Evolutionary conservation across 2,797 vertebrate genomes (phyloP).

Genomic region (Melanotaenia boesemani): DNA sequence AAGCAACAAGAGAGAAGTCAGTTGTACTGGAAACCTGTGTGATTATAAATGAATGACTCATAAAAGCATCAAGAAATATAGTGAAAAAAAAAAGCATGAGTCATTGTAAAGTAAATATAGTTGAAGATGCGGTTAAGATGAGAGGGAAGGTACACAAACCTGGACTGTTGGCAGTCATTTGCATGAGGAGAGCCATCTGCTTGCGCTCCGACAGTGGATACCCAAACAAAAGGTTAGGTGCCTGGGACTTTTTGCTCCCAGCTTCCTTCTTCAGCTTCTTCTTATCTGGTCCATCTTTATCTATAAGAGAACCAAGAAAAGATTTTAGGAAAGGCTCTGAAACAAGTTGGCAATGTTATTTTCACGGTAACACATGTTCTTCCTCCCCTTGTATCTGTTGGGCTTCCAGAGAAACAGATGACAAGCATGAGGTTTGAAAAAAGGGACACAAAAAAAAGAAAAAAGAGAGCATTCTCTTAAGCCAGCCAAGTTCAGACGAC

Average conservation of each 20-base stretch:
- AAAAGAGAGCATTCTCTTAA: constrained; percentile 66
- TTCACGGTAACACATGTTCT: constrained; percentile 31
- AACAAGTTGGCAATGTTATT: neutral
- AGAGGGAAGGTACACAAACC: constrained; percentile 79
- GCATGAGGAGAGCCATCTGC: constrained; percentile 99
- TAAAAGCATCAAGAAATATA: neutral
- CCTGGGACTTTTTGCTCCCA: constrained; percentile 93
- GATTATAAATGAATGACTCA: constrained; percentile 5
- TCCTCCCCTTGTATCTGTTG: constrained; percentile 78
- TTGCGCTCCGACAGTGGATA: constrained; percentile 98
- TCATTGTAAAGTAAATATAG: constrained; percentile 36
- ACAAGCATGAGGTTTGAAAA: constrained; percentile 73
- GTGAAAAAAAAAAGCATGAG: constrained; percentile 22
- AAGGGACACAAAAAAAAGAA: neutral
- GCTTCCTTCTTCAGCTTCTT: constrained; percentile 97
- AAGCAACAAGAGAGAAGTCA: neutral
- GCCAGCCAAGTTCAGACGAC: constrained; percentile 60
- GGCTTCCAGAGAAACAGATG: constrained; percentile 65
- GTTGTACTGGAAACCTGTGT: constrained; percentile 14
- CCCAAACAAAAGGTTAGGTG: constrained; percentile 96
- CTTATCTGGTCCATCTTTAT: constrained; percentile 98
- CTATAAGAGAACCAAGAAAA: constrained; percentile 79
- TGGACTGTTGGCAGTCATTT: constrained; percentile 99
- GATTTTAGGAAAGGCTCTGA: constrained; percentile 2
- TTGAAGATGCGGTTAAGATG: constrained; percentile 33